These are phyloP conservation scores for Myiotriccus ornatus DNA, from an alignment of 2,797 vertebrate species.

Conservation along the genomic window DNA sequence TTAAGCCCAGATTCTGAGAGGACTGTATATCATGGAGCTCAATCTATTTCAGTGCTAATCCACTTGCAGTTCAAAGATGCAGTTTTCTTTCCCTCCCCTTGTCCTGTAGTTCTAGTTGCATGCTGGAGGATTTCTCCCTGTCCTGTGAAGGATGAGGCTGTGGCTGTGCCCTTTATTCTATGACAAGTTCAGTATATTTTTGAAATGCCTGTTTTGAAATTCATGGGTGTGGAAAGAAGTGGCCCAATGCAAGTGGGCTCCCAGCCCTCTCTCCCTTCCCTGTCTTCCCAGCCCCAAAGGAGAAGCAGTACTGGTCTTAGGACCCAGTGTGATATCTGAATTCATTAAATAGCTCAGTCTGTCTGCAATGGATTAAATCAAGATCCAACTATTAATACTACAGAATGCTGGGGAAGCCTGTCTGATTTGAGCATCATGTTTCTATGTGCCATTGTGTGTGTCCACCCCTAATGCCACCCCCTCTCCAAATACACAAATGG, in stretches of 20 bases:
- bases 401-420: not conserved
- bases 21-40: not conserved
- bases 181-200: not conserved
- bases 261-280: not conserved
- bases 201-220: not conserved
- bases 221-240: not conserved
- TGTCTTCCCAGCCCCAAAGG: not conserved
- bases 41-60: not conserved
- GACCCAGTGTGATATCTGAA: not conserved
- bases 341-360: not conserved
- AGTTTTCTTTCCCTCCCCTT: not conserved
- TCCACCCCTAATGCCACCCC: not conserved
- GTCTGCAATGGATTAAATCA: not conserved
- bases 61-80: not conserved
- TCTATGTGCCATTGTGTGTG: not conserved
- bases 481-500: not conserved
- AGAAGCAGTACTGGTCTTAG: not conserved
- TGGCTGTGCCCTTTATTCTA: not conserved
- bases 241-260: not conserved
- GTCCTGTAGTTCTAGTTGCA: not conserved
- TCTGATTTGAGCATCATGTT: not conserved
- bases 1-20: not conserved
- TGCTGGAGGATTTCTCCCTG: not conserved
- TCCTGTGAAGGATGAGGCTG: not conserved
- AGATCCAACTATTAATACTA: not conserved